Evolutionary conservation across 2,888 invertebrate species (phyloP).

Genomic region (Hoplodrina blanda): DNA sequence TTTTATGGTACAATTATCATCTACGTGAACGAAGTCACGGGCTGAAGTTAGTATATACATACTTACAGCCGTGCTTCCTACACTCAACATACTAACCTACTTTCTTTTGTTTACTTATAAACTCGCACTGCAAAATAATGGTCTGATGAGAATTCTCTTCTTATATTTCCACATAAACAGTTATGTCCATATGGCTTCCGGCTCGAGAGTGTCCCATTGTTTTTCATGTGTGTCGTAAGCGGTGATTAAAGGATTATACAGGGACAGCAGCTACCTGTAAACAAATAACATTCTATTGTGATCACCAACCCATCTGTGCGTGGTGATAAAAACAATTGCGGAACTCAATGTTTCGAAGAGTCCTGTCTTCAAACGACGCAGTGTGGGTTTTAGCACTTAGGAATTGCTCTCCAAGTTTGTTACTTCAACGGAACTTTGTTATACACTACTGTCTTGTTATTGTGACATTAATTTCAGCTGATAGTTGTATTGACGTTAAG

Average conservation of each 20-base stretch:
- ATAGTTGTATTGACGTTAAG: not conserved
- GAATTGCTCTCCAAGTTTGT: not conserved
- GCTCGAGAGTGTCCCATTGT: slow-evolving; percentile 35
- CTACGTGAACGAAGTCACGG: too few relatives aligned
- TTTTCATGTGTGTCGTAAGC: slow-evolving; percentile 51
- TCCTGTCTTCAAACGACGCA: slow-evolving; percentile 6
- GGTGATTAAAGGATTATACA: slow-evolving; percentile 44
- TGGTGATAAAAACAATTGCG: slow-evolving; percentile 27
- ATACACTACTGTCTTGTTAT: not conserved
- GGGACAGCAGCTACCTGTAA: slow-evolving; percentile 33
- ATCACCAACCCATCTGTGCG: slow-evolving; percentile 29
- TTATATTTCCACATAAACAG: slow-evolving; percentile 43
- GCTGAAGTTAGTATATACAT: too few relatives aligned
- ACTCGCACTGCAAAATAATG: slow-evolving; percentile 20
- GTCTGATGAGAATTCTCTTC: slow-evolving; percentile 28
- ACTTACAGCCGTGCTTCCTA: not conserved
- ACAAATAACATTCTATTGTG: slow-evolving; percentile 47
- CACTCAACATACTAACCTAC: slow-evolving; percentile 36
- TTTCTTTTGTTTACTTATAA: slow-evolving; percentile 37
- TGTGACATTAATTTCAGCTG: not conserved
- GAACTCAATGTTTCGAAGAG: slow-evolving; percentile 8
- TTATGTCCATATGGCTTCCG: slow-evolving; percentile 23
- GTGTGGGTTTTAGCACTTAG: slow-evolving; percentile 5
- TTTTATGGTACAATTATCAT: too few relatives aligned
- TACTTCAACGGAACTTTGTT: not conserved